Evolutionary conservation across 1,140 invertebrate genomes (phyloP), one percentile per base, ranked within the genome.

Genomic region (Macrosteles quadrilineatus): DNA sequence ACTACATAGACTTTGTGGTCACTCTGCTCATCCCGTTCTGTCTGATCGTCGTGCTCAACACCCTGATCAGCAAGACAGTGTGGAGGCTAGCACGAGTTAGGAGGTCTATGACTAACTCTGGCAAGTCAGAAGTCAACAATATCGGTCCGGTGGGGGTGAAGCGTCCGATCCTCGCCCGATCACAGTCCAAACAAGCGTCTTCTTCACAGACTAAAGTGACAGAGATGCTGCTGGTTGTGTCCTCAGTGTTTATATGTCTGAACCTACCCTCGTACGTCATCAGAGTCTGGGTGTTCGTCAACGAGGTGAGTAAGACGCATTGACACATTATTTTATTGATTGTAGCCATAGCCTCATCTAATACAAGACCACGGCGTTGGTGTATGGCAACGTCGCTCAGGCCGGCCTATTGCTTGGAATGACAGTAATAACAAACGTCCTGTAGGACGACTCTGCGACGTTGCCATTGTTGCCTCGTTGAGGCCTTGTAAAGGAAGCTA

Each of bases 191-290:
- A 21, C 55, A 59, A 23, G 47, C 72, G 14, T 68, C 74, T 27
- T 72, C 85, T 30, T 86, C 87, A 21, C 87, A 90, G 74, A 80
- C 83, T 2, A 90, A 89, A 76, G 86, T 94, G 12, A 94, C 91
- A 1, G 88, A 91, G 78, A 94, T 93, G 88, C 83, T 95, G 12
- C 82, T 95, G 0, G 81, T 93, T 23, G 90, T 94, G 6, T 93
- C 91, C 0, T 87, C 88, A 1, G 89, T 91, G 0, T 95, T 93
- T 78, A 85, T 95, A 0, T 82, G 87, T 31, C 82, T 94, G 23
- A 94, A 95, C 81, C 77, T 93, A 19, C 93, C 93, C 0, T 87
- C 87, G 29, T 90, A 88, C 77, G 82, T 86, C 47, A 81, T 90
- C 70, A 80, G 89, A 62, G 78, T 90, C 27, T 75, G 85, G 66